Percentiles rank a stretch among this genome's conserved stretches.
These are phyloP conservation scores for Calameuta filiformis DNA, from an alignment of 2,888 invertebrate species.

Conservation along the genomic window DNA sequence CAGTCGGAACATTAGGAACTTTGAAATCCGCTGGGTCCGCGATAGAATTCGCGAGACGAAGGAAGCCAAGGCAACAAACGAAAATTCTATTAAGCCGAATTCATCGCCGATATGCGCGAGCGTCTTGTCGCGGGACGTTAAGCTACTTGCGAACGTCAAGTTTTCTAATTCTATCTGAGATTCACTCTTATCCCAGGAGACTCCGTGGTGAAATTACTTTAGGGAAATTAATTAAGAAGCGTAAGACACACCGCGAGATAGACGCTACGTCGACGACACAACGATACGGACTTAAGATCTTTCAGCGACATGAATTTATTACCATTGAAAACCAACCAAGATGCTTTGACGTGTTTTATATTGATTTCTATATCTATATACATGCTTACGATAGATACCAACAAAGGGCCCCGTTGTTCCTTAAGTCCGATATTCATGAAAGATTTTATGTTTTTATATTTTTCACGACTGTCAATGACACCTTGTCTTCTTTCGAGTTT, in stretches of 20 bases:
- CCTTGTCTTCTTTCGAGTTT: neutral
- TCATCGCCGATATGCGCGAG: slow-evolving; percentile 17
- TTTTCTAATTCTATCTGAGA: slow-evolving; percentile 43
- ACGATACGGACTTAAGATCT: neutral
- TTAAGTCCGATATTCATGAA: neutral
- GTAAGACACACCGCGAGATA: slow-evolving; percentile 11
- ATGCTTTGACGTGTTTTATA: neutral
- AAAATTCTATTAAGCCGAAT: neutral
- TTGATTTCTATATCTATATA: neutral
- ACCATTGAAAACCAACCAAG: neutral
- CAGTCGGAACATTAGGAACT: neutral
- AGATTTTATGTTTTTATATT: neutral
- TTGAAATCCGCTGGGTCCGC: slow-evolving; percentile 1
- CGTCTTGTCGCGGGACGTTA: slow-evolving; percentile 25
- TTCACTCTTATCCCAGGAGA: slow-evolving; percentile 35
- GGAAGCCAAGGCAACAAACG: neutral
- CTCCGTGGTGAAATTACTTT: slow-evolving; percentile 52
- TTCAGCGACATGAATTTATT: neutral
- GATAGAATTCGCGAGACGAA: neutral
- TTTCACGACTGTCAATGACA: neutral
- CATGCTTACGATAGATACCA: neutral
- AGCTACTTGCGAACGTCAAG: slow-evolving; percentile 12
- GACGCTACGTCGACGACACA: neutral
- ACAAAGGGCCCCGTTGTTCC: neutral
- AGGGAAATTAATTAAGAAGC: slow-evolving; percentile 58